Evolutionary conservation across 2,113 vertebrate genomes (phyloP).

Genomic region (Ibidorhyncha struthersii): DNA sequence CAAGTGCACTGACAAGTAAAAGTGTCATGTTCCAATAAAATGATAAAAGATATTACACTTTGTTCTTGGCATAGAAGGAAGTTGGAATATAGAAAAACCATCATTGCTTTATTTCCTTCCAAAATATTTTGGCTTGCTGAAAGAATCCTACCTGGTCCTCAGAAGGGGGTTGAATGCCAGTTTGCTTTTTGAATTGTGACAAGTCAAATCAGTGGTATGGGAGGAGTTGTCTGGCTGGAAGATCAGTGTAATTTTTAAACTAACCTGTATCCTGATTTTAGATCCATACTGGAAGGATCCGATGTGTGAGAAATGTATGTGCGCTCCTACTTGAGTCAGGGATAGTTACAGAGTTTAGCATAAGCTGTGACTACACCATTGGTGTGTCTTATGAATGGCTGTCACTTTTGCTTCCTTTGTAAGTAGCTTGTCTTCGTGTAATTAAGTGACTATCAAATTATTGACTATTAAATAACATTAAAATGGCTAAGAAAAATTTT

Average conservation of each 20-base stretch:
- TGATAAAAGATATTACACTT: neutral
- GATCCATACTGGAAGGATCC: neutral
- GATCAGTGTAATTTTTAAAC: neutral
- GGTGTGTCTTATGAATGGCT: neutral
- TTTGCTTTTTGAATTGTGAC: neutral
- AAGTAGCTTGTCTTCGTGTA: neutral
- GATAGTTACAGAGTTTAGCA: rapidly evolving
- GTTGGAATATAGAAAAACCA: neutral
- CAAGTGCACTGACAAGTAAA: neutral
- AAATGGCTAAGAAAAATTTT: neutral
- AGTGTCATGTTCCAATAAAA: neutral
- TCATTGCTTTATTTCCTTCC: neutral
- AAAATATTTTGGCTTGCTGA: neutral
- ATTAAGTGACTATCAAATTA: neutral
- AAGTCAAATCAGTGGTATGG: neutral
- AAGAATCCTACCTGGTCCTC: neutral
- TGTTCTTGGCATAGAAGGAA: neutral
- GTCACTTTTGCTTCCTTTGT: neutral
- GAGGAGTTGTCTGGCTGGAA: neutral
- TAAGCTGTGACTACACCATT: neutral
- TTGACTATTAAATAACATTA: neutral
- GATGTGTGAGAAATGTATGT: neutral
- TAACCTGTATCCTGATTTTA: neutral
- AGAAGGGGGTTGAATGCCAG: neutral
- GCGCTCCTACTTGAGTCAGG: neutral